phyloP scores from a whole-genome alignment of 2,797 vertebrate genomes.

The Micropoecilia bifurca region DNA sequence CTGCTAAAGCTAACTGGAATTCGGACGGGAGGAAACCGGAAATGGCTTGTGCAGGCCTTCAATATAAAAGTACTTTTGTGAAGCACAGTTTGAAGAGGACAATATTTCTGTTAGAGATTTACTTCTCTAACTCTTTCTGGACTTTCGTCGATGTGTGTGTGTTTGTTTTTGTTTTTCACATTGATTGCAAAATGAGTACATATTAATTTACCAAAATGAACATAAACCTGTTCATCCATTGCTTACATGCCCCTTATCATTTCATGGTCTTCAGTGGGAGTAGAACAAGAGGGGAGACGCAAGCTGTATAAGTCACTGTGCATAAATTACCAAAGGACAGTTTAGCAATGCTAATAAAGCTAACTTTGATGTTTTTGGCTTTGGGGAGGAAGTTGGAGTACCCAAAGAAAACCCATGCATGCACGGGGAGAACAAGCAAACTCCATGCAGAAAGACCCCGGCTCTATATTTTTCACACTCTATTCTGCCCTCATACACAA shows the following conservation, averaged over 20 bases:
- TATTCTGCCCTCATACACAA: not conserved
- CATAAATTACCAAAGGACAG: not conserved
- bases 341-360: too few species aligned
- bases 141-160: not conserved
- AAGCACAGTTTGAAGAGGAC: not conserved
- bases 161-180: too few species aligned
- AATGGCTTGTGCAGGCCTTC: constrained; percentile 19
- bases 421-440: not conserved
- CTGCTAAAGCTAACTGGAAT: constrained; percentile 22
- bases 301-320: too few species aligned
- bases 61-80: constrained; percentile 50
- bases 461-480: not conserved
- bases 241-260: not conserved
- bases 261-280: not conserved
- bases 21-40: constrained; percentile 16
- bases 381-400: not conserved
- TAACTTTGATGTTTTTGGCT: not conserved
- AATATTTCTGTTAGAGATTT: not conserved
- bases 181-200: not conserved
- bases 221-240: not conserved
- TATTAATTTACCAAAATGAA: not conserved
- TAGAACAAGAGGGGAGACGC: not conserved
- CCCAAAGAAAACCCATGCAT: not conserved
- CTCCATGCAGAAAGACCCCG: not conserved
- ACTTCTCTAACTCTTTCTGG: not conserved